Evolutionary conservation across 2,888 invertebrate genomes (phyloP), one percentile per base, ranked within the genome.

Genomic region (Amphipyra tragopoginis): DNA sequence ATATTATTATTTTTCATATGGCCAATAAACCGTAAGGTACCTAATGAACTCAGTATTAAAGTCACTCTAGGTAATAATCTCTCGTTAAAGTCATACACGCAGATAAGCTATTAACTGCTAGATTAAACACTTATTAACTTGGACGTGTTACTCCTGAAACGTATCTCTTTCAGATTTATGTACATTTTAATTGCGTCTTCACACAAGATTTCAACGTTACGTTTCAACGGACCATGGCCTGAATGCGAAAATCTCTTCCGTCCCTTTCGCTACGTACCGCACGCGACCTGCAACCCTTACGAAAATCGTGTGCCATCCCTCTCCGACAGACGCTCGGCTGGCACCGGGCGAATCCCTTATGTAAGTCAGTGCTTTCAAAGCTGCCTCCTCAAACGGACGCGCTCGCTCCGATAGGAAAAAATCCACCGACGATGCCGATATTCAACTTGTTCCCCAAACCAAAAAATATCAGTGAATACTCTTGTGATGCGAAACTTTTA

Each of bases 131-230:
- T 87, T 87, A 87, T 86, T 86, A 90, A 88, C 82, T 81, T 79
- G 68, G 72, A 85, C 81, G 83, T 83, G 85, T 85, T 83, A 82
- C 80, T 78, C 78, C 72, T 70, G 79, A 80, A 86, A 85, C 81
- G 84, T 87, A 87, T 88, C 86, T 88, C 86, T 85, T 86, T 81
- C 85, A 85, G 89, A 90, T 90, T 90, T 88, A 90, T 91, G 87
- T 89, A 88, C 87, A 87, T 91, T 93, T 92, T 93, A 93, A 94
- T 93, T 94, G 93, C 90, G 88, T 89, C 89, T 92, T 92, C 90
- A 90, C 89, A 90, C 90, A 90, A 90, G 89, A 90, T 92, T 91
- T 89, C 85, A 86, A 83, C 85, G 83, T 82, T 83, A 82, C 84
- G 84, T 86, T 87, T 86, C 79, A 86, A 79, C 79, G 75, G 81